Evolutionary conservation across 53 echinoderm and acorn worm species (phyloP), one percentile per base, ranked within the genome.

Genomic region (Pentamera pediparva): DNA sequence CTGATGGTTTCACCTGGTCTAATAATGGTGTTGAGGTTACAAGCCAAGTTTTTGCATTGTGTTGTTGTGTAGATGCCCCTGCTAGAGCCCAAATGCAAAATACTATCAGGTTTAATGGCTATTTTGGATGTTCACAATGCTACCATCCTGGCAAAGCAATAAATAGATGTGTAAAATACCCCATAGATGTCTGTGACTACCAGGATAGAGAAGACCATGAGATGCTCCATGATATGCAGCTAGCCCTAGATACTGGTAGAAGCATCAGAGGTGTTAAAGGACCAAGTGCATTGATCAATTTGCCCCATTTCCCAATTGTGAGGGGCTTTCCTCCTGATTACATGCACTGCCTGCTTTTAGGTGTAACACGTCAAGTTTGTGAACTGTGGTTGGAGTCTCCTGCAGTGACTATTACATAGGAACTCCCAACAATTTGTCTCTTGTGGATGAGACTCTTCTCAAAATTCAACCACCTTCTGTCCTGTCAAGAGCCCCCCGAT

Each of bases 171-270:
- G 32, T 85, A 10, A 79, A 53, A 32, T 85, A 85, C 39, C 79
- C 79, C n/a, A 20, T 85, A 29, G 64, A 85, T 85, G 80, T 85
- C 2, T 12, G 21, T 37, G 79, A 79, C 10, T 85, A 85, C 62
- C n/a, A 10, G 30, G 85, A 85, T 10, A 52, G 79, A 25, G 47
- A 27, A 20, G 79, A 84, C 25, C 51, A 84, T 18, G 85, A 79
- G 53, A 50, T 79, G 39, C 37, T 79, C 34, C 28, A 32, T 6
- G 84, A 84, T 27, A 79, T 79, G 84, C 4, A 59, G 21, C 25
- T 4, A 52, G 69, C 84, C 28, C 17, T 73, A 5, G 49, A 62
- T 35, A 73, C 78, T 34, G 38, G 35, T 20, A 36, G 52, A n/a
- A 43, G 13, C 26, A 41, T 84, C 7, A 45, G 55, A 47, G 79